Base-by-base conservation (phyloP, 2,113 vertebrate genomes). In the Ameiurus melas region DNA sequence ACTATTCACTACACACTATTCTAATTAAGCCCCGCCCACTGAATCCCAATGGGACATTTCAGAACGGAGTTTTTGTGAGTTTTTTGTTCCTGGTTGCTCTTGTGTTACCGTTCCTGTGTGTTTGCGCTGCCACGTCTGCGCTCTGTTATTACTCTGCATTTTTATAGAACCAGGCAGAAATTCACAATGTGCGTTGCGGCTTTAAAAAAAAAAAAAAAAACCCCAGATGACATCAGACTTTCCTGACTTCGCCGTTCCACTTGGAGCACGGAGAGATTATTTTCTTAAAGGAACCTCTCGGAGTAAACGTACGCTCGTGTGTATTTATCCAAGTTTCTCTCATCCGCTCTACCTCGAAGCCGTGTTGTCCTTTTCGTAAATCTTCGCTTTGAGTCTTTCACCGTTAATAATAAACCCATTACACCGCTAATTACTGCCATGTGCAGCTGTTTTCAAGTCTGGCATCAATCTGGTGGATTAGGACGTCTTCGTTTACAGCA, bases 391-490 rank as follows among this genome's bases (percentile, higher is more conserved):
- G 64, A 89, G 75, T 73, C 83, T 66, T 85, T 84, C 64, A n/a
- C 39, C 79, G 55, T 88, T 66, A 89, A 90, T 89, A 84, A 92
- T 91, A 85, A 86, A 79, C 86, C 87, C 86, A 83, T 91, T 92
- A 91, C 89, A n/a, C 79, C 30, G 70, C 64, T 90, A 91, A 91
- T 90, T 89, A 88, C 86, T 89, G 88, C 92, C 91, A 90, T 77
- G 75, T 89, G 91, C 84, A 89, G 83, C 88, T 87, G 89, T 86
- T 90, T 91, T 86, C 81, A 89, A 68, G 89, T 90, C 91, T 90
- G 89, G 89, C 87, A 92, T 90, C 84, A 91, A 86, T 91, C 86
- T 89, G 58, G 73, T 86, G 84, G 83, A 91, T 93, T 91, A 90
- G 86, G 85, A 92, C 19, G 62, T 64, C 55, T 87, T 86, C 70